A percentile compares a stretch with the other conserved stretches of the same genome.
Evolutionary conservation across 2,113 vertebrate species (phyloP).

Genomic region (Pachypanchax playfairii): DNA sequence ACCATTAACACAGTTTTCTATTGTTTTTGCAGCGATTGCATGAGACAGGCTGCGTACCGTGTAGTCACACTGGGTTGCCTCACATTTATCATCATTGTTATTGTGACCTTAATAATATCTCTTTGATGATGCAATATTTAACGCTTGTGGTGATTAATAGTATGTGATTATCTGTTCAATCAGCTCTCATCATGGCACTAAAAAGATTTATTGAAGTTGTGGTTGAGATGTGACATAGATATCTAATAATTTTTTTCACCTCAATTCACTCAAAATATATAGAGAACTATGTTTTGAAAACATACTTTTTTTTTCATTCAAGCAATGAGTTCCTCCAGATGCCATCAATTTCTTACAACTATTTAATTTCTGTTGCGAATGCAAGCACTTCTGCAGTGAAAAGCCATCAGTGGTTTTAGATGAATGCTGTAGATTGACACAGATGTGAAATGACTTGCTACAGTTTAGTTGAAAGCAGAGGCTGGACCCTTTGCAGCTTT

Average conservation of each 20-base stretch:
- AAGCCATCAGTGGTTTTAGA: slow-evolving; percentile 17
- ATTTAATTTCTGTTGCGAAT: slow-evolving; percentile 8
- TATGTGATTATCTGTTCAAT: slow-evolving; percentile 45
- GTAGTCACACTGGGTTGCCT: slow-evolving; percentile 53
- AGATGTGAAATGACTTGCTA: slow-evolving; percentile 13
- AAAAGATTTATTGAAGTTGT: slow-evolving; percentile 23
- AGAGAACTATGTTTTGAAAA: slow-evolving; percentile 1
- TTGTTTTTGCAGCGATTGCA: slow-evolving; percentile 41
- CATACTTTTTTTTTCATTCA: neutral
- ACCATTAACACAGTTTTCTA: slow-evolving; percentile 43
- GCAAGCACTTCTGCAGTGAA: slow-evolving; percentile 9
- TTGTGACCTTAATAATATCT: slow-evolving; percentile 65
- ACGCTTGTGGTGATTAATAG: slow-evolving; percentile 54
- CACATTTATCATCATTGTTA: slow-evolving; percentile 64
- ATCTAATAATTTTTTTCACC: slow-evolving; percentile 2
- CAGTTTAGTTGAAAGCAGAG: slow-evolving; percentile 15
- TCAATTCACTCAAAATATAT: neutral
- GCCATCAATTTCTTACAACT: neutral
- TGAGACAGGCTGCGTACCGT: slow-evolving; percentile 43
- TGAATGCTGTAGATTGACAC: slow-evolving; percentile 24
- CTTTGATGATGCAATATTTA: slow-evolving; percentile 41
- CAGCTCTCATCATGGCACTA: slow-evolving; percentile 32
- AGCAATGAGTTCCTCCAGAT: slow-evolving; percentile 1
- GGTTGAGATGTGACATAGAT: slow-evolving; percentile 21
- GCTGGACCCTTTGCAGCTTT: slow-evolving; percentile 17